These are phyloP conservation scores for Agrilus planipennis DNA, from an alignment of 1,140 invertebrate species.

Conservation along the genomic window DNA sequence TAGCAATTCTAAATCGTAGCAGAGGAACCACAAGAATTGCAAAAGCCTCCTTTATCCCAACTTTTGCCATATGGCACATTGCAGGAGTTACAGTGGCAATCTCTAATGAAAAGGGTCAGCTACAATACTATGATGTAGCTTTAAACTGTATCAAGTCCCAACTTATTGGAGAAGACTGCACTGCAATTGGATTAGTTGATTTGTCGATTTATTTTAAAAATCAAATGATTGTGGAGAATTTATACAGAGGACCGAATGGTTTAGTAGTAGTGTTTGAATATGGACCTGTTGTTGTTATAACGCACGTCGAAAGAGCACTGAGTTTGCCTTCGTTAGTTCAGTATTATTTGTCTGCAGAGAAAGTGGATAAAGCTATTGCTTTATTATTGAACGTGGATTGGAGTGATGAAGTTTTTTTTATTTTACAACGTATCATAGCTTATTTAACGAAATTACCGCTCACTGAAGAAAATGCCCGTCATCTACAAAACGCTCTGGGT, in stretches of 20 bases:
- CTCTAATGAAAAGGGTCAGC: constrained; percentile 57
- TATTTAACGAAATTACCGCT: constrained; percentile 53
- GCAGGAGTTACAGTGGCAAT: constrained; percentile 55
- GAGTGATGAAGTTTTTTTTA: constrained; percentile 50
- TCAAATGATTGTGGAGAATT: constrained; percentile 43
- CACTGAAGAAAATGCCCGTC: constrained; percentile 47
- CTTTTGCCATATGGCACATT: constrained; percentile 58
- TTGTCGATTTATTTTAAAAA: constrained; percentile 56
- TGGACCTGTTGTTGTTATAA: constrained; percentile 37
- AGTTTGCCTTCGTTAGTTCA: constrained; percentile 39
- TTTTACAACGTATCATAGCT: constrained; percentile 58
- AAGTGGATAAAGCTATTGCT: constrained; percentile 56
- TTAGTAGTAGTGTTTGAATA: constrained; percentile 44
- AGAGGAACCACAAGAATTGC: constrained; percentile 48
- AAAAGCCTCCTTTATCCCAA: constrained; percentile 56
- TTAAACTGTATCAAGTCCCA: constrained; percentile 55
- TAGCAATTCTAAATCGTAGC: constrained; percentile 57
- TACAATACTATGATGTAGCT: constrained; percentile 67
- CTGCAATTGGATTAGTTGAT: constrained; percentile 49
- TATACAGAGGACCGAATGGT: constrained; percentile 38
- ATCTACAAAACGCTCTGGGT: constrained; percentile 58
- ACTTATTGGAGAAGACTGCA: constrained; percentile 53
- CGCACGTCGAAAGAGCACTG: constrained; percentile 23
- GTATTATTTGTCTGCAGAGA: constrained; percentile 51
- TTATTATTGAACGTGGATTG: constrained; percentile 60